These are phyloP conservation scores for Chrysomallon squamiferum DNA, from an alignment of 1,140 invertebrate species.

Conservation along the genomic window DNA sequence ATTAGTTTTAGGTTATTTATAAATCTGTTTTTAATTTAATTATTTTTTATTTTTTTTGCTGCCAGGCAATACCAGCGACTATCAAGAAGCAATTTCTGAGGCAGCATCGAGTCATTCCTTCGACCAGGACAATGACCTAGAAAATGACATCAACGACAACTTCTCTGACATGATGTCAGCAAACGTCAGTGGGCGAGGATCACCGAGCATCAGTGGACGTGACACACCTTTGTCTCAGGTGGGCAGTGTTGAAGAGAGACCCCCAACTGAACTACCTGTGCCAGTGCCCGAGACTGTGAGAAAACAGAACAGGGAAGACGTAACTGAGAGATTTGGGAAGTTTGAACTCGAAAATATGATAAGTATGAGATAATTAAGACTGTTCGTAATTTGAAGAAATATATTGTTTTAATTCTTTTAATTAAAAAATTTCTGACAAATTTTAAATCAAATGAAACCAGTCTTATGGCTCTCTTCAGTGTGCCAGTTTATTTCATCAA, in stretches of 20 bases:
- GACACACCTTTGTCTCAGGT: slow-evolving; percentile 88
- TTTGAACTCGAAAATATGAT: slow-evolving; percentile 68
- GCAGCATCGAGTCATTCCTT: slow-evolving; percentile 94
- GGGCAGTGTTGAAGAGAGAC: slow-evolving; percentile 45
- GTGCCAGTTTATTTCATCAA: too few species aligned
- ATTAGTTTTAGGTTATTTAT: too few species aligned
- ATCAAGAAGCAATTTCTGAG: slow-evolving; percentile 92
- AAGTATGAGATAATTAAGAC: too few species aligned
- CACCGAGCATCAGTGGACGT: slow-evolving; percentile 85
- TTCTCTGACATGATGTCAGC: slow-evolving; percentile 92
- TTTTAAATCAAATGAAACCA: background rate
- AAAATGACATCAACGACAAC: slow-evolving; percentile 79
- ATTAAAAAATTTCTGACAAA: background rate
- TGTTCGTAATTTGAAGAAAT: too few species aligned
- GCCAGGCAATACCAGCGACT: slow-evolving; percentile 91
- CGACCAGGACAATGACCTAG: slow-evolving; percentile 76
- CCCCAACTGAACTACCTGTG: slow-evolving; percentile 57
- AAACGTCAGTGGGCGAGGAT: slow-evolving; percentile 86
- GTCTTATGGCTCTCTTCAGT: too few species aligned
- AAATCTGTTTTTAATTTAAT: too few species aligned
- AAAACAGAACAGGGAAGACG: slow-evolving; percentile 77
- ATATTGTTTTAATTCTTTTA: too few species aligned
- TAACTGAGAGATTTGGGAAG: slow-evolving; percentile 98
- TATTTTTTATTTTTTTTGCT: too few species aligned
- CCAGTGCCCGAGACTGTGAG: slow-evolving; percentile 70